Conservation (phyloP, 2,113 vertebrate species). For the Oxyruncus cristatus region DNA sequence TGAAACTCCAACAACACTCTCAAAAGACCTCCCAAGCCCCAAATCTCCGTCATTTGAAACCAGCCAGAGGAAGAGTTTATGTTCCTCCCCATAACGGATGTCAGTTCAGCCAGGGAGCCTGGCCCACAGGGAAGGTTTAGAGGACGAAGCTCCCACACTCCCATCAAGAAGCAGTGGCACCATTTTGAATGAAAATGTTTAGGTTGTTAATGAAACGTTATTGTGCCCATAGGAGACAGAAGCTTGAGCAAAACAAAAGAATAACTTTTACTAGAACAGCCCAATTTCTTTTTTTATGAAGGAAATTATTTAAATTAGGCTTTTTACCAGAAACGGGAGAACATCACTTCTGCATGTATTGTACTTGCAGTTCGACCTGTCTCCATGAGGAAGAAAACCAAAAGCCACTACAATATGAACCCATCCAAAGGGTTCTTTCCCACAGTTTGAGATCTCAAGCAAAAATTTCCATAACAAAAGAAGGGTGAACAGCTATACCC, state of each 20-base stretch:
- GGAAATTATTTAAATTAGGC: background rate
- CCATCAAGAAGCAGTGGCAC: background rate
- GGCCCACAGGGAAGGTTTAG: fast-evolving
- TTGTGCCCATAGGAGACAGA: background rate
- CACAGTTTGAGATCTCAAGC: background rate
- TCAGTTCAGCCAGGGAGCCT: background rate
- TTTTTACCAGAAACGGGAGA: background rate
- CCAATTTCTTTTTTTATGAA: background rate
- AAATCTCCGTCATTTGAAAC: background rate
- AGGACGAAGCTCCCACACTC: background rate
- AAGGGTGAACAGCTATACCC: background rate
- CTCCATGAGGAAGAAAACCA: background rate
- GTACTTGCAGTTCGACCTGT: background rate
- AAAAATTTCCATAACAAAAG: background rate
- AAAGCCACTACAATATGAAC: background rate
- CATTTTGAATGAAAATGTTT: background rate
- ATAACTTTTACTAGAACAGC: background rate
- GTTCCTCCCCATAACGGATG: background rate
- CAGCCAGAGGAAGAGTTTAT: background rate
- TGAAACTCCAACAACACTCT: background rate
- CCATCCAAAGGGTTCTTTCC: background rate
- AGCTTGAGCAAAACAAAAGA: background rate
- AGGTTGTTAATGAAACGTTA: background rate
- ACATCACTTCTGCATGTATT: background rate
- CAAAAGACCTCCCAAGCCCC: background rate